Evolutionary conservation across 2,113 vertebrate species (phyloP).

Genomic region (Urocynchramus pylzowi): DNA sequence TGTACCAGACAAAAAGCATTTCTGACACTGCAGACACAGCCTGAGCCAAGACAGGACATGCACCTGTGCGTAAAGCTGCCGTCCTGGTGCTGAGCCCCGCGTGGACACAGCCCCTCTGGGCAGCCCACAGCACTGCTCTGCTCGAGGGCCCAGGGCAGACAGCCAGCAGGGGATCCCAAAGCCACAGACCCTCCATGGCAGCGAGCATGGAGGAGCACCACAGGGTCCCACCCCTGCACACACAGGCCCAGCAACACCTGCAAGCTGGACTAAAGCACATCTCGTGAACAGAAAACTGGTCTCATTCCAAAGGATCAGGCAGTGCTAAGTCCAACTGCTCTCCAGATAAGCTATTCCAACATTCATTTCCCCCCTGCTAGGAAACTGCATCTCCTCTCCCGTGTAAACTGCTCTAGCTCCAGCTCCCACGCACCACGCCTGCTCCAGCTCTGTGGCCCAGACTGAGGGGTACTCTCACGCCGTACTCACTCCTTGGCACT

Average conservation of each 20-base stretch:
- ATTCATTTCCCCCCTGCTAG: not conserved
- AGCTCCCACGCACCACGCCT: rapidly evolving
- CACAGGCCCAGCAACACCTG: rapidly evolving
- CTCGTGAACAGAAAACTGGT: not conserved
- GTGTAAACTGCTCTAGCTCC: not conserved
- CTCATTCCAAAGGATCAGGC: not conserved
- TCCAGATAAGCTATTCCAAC: not conserved
- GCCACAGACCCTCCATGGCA: not conserved
- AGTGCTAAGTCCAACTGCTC: not conserved
- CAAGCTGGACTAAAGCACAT: not conserved
- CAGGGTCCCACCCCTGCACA: not conserved
- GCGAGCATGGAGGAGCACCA: rapidly evolving
- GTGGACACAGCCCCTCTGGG: rapidly evolving
- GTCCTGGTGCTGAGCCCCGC: rapidly evolving
- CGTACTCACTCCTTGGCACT: rapidly evolving
- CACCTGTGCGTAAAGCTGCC: not conserved
- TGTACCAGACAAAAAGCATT: not conserved
- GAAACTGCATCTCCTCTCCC: not conserved
- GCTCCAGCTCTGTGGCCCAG: not conserved
- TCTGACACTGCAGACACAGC: not conserved
- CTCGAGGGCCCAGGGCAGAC: not conserved
- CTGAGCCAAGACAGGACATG: not conserved
- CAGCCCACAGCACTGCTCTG: not conserved
- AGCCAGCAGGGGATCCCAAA: not conserved
- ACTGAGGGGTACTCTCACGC: not conserved